Evolutionary conservation across 2,888 invertebrate species (phyloP), one percentile per base, ranked within the genome.

Genomic region (Phytoseiulus persimilis): DNA sequence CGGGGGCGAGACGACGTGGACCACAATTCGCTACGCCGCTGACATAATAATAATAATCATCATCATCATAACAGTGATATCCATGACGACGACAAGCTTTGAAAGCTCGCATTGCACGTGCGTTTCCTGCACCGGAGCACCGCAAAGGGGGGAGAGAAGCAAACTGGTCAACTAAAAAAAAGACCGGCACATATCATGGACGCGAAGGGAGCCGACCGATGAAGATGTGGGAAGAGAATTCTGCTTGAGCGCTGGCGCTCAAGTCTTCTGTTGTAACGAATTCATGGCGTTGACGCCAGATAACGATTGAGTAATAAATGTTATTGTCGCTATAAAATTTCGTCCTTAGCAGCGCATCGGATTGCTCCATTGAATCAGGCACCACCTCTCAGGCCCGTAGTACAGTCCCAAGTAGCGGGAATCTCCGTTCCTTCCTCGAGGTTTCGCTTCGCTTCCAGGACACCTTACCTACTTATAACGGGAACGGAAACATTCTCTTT

Each of bases 271-370:
- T 65, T 65, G 65, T 65, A 65, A 65, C 65, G 65, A 39, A 87
- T 87, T 87, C 87, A 87, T 45, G 87, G 87, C 87, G 87, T 87
- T 87, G 32, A 87, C 87, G 87, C 87, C 87, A 33, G 28, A 87
- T 87, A 87, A 87, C 87, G 87, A 87, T 87, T 87, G 87, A 87
- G 87, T 87, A 87, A 87, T 87, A 87, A 87, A 87, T 45, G 87
- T 87, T 87, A 87, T 65, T 65, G 65, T 65, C 65, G 65, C 65
- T 28, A 65, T 65, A 65, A 65, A 65, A 65, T 65, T 65, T 65
- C 65, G 28, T 65, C 65, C 65, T 65, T 65, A 65, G 65, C 65
- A 28, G 28, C 14, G 65, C 65, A 65, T 65, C 65, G 65, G 65
- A 65, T 65, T 65, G 65, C 65, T 65, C 65, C 65, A 14, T 65